These are phyloP conservation scores for Coreoperca whiteheadi DNA, from an alignment of 2,113 vertebrate species.

Conservation along the genomic window DNA sequence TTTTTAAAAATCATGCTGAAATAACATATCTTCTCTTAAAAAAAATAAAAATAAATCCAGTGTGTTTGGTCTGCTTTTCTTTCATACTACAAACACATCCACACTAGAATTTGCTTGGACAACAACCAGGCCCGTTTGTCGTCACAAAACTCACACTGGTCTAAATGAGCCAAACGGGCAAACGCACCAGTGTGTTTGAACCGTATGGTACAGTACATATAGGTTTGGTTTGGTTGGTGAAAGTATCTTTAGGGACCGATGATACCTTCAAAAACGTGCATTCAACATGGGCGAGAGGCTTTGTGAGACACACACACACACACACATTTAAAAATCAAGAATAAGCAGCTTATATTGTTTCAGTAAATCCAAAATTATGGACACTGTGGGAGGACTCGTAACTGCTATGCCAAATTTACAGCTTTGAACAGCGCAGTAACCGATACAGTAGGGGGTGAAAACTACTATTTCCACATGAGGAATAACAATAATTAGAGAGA, in stretches of 20 bases:
- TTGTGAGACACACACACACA: conserved; percentile 2
- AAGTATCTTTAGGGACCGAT: neutral
- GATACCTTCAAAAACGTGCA: neutral
- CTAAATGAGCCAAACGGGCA: neutral
- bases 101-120: neutral
- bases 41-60: no score
- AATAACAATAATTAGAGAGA: conserved; percentile 70
- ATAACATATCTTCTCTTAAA: neutral
- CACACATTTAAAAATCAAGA: conserved; percentile 49
- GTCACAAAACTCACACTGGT: neutral
- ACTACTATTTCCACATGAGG: conserved; percentile 67
- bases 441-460: conserved; percentile 63
- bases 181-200: neutral
- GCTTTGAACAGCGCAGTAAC: conserved; percentile 63
- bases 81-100: neutral
- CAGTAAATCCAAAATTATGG: conserved; percentile 70
- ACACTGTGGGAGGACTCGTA: conserved; percentile 66
- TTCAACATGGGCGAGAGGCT: conserved; percentile 2
- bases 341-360: conserved; percentile 75
- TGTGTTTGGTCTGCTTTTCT: neutral
- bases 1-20: neutral
- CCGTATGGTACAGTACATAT: neutral
- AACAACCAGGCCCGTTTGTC: neutral
- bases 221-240: neutral
- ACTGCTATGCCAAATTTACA: conserved; percentile 67